Base-by-base conservation (phyloP, 1,140 invertebrate genomes). In the Manduca sexta region DNA sequence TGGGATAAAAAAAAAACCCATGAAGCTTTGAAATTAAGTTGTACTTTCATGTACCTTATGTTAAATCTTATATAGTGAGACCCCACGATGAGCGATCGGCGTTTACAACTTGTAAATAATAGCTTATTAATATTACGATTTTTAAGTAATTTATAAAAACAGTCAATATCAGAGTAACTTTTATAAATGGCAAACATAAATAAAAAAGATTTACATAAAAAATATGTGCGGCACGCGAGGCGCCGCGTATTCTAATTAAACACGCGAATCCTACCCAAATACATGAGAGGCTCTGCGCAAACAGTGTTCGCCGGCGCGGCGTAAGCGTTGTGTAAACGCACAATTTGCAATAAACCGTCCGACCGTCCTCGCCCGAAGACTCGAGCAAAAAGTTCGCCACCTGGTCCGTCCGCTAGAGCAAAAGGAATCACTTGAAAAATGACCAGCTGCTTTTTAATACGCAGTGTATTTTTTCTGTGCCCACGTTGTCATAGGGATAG, bases 351-450 rank as follows among this genome's bases (percentile, higher is more conserved):
- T 60, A 60, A 69, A 60, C 64, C 60, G 51, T 40, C 51, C 55
- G 11, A 45, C 43, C 12, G 41, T 30, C 2, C 14, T 15, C 60
- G 18, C 46, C 40, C 46, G 39, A 42, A 30, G 39, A 30, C 2
- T 30, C 33, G 38, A 47, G 50, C 38, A 60, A 68, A 78, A 74
- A 63, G 55, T 58, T 61, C 46, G 60, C 67, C 81, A 82, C 75
- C 75, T 82, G 77, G 69, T 71, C 49, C 51, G 43, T 69, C 49
- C 51, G 43, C 52, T 48, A 69, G 72, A 83, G 82, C 80, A 86
- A 87, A 86, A 84, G 80, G 72, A 85, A 85, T 79, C 65, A 63
- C 72, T 74, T 87, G 84, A 87, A 87, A 86, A 87, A 87, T 87
- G 83, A 86, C 83, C 85, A 86, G 83, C 75, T 87, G 85, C 58